phyloP scores from a whole-genome alignment of 30 jellyfish, hydroid and myxozoan genomes.

The Euphysa ruthae region DNA sequence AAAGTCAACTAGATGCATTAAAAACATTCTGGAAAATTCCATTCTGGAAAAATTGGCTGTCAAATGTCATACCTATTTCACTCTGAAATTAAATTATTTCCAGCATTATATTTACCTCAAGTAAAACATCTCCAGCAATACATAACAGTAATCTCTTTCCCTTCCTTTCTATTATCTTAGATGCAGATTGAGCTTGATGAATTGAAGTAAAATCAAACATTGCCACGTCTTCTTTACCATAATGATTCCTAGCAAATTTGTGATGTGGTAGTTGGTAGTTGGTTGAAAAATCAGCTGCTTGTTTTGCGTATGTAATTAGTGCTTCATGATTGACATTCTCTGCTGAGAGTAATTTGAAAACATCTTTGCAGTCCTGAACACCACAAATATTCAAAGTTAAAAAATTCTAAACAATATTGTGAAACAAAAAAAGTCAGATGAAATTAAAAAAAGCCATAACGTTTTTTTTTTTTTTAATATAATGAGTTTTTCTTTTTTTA shows the following conservation, averaged over 20 bases:
- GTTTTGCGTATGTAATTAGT: constrained; percentile 49
- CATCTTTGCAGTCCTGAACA: constrained; percentile 60
- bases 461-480: too few relatives aligned
- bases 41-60: too few relatives aligned
- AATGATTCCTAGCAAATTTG: constrained; percentile 77
- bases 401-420: too few relatives aligned
- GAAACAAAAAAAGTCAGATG: too few relatives aligned
- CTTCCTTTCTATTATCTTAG: constrained; percentile 76
- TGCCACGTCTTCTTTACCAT: constrained; percentile 91
- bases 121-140: constrained; percentile 85
- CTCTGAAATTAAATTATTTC: too few relatives aligned
- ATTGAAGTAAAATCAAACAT: constrained; percentile 93
- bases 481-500: too few relatives aligned
- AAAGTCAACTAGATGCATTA: too few relatives aligned
- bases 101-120: too few relatives aligned
- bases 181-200: constrained; percentile 83
- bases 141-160: constrained; percentile 64
- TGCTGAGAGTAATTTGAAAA: constrained; percentile 43
- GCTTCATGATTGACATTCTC: constrained; percentile 55
- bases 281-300: constrained; percentile 93
- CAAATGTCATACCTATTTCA: neutral
- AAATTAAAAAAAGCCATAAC: too few relatives aligned
- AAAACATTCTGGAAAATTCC: too few relatives aligned
- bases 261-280: constrained; percentile 89
- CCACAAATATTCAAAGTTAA: too few relatives aligned